Percentiles rank a stretch among this genome's conserved stretches.
Evolutionary conservation across 1,140 invertebrate species (phyloP).

Genomic region (Drosophila subpulchrella): DNA sequence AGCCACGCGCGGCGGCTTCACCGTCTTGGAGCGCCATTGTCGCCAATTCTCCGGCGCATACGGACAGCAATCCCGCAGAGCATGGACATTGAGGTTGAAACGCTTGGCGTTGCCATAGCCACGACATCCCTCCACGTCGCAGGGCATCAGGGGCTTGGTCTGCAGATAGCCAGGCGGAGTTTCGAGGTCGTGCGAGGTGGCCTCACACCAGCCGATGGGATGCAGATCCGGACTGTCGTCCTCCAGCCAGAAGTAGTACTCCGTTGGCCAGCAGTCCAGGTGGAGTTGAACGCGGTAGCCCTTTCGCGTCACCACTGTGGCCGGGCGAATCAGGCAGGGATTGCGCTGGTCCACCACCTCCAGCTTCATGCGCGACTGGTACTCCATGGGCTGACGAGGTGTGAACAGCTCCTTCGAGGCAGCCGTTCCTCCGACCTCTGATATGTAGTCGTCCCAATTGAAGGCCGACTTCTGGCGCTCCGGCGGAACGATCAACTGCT

Average conservation of each 20-base stretch:
- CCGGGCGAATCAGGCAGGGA: constrained; percentile 92
- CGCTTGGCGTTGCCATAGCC: constrained; percentile 92
- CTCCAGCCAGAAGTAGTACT: constrained; percentile 95
- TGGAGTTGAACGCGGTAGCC: constrained; percentile 92
- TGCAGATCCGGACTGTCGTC: constrained; percentile 96
- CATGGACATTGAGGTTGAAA: constrained; percentile 91
- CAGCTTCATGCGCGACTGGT: constrained; percentile 94
- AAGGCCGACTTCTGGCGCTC: constrained; percentile 89
- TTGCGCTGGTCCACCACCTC: constrained; percentile 95
- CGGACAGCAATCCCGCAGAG: constrained; percentile 92
- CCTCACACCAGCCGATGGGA: constrained; percentile 95
- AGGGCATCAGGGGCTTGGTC: constrained; percentile 78
- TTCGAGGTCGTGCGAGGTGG: constrained; percentile 94
- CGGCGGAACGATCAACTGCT: constrained; percentile 92
- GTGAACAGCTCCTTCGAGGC: constrained; percentile 94
- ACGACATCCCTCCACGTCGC: constrained; percentile 91
- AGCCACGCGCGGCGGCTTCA: constrained; percentile 65
- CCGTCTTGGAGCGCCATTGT: constrained; percentile 73
- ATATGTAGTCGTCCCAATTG: constrained; percentile 93
- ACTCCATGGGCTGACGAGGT: constrained; percentile 91
- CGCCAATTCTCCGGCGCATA: constrained; percentile 87
- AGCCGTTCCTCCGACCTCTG: constrained; percentile 89
- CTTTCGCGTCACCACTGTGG: constrained; percentile 91
- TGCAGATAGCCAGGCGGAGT: constrained; percentile 87
- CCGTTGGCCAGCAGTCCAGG: constrained; percentile 96